Base-by-base conservation (phyloP, 2,888 invertebrate species). In the Tuta absoluta region DNA sequence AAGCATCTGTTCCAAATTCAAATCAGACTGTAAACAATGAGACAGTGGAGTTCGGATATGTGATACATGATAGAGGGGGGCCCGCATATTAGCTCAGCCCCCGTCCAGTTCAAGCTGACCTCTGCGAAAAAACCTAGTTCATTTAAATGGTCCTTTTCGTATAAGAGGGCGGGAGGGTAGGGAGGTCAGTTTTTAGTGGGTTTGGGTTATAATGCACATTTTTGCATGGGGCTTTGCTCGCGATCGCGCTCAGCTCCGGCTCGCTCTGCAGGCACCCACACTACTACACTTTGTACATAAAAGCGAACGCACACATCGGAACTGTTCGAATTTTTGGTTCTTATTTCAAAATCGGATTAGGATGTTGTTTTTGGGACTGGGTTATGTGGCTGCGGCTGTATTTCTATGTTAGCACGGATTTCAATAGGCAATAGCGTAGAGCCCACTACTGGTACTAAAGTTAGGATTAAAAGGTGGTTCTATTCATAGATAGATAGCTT, bases 191-290 rank as follows among this genome's bases (percentile, higher is more conserved):
- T 74, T 75, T 70, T 75, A 72, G 75, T 87, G 87, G 89, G 74
- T 81, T 78, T 81, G 78, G 76, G 75, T 53, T 79, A 78, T 80
- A 81, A 81, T 84, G 84, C 87, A 88, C 86, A 89, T 89, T 91
- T 89, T 88, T 90, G 90, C 90, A 90, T 82, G 85, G 86, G 82
- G 82, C 84, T 83, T 76, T 80, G 85, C 86, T 83, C 82, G 86
- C 86, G 85, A 86, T 80, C 82, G 77, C 74, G 79, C 81, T 80
- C 76, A 77, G 81, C 82, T 71, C 72, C 72, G 81, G 86, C 86
- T 86, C 82, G 73, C 77, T 80, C 82, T 89, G 89, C 89, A 86
- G 73, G 74, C 82, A 80, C 81, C 67, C 86, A 83, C 80, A 77
- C 76, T 62, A 38, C 58, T 38, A 67, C 65, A 60, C 14, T n/a